These are phyloP conservation scores for Masticophis lateralis DNA, from an alignment of 2,797 vertebrate species.

Conservation along the genomic window DNA sequence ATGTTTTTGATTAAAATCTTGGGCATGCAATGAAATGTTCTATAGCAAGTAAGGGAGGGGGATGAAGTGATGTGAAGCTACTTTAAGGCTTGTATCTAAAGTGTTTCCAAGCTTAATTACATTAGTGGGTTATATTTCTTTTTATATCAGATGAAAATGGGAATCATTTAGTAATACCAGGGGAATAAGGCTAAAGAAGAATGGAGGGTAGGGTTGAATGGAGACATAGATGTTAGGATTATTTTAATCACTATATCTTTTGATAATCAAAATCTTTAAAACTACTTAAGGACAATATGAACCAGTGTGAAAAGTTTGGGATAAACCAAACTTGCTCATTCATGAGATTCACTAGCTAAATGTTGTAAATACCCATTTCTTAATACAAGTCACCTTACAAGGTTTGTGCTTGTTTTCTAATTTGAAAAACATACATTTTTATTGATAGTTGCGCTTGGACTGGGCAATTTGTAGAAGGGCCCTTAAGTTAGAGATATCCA, in stretches of 20 bases:
- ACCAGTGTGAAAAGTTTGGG: not conserved
- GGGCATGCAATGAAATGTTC: slow-evolving; percentile 14
- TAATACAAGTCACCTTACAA: not conserved
- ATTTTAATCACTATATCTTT: slow-evolving; percentile 9
- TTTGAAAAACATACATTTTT: not conserved
- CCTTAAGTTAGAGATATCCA: not conserved
- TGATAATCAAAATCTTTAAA: not conserved
- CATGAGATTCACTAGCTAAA: not conserved
- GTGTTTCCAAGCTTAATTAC: slow-evolving; percentile 18
- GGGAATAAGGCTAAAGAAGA: not conserved
- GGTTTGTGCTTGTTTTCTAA: not conserved
- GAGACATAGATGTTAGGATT: not conserved
- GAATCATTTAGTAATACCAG: slow-evolving; percentile 22
- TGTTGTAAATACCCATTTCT: not conserved
- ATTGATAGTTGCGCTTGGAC: not conserved
- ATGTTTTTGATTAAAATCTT: slow-evolving; percentile 11
- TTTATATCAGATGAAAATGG: slow-evolving; percentile 27
- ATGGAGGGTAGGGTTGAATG: rapidly evolving
- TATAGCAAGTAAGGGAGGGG: not conserved
- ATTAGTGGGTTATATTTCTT: slow-evolving; percentile 22
- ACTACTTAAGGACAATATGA: not conserved
- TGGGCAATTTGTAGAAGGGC: not conserved
- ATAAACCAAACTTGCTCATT: not conserved
- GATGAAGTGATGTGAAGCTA: not conserved
- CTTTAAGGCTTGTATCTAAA: slow-evolving; percentile 11